Conservation (phyloP, 2,888 invertebrate species). For the Iselma pallidipennis region DNA sequence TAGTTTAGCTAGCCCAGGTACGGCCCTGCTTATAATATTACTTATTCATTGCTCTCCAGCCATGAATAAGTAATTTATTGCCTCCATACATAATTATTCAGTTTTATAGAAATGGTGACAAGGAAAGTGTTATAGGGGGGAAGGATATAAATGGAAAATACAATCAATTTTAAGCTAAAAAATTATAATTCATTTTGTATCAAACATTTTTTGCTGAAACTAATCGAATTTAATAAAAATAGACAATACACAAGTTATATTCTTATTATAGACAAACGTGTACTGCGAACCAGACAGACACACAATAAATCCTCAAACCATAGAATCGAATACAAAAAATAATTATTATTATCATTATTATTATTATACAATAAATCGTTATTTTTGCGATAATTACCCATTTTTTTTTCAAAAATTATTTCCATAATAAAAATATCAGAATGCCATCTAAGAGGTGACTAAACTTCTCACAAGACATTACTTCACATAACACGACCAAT, state of each 20-base stretch:
- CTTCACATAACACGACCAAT: conserved; percentile 28
- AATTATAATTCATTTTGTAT: conserved; percentile 39
- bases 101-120: too few species aligned
- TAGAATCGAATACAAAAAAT: conserved; percentile 21
- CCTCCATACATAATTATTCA: too few species aligned
- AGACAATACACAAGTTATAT: conserved; percentile 18
- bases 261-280: conserved; percentile 5
- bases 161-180: conserved; percentile 32
- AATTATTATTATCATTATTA: conserved; percentile 16
- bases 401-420: conserved; percentile 11
- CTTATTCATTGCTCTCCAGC: too few species aligned
- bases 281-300: neutral
- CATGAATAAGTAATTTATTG: too few species aligned
- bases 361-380: conserved; percentile 4
- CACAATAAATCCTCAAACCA: neutral
- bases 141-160: neutral
- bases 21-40: too few species aligned
- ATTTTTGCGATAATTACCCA: neutral
- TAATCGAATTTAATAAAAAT: conserved; percentile 30
- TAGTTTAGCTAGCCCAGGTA: too few species aligned
- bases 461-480: conserved; percentile 27
- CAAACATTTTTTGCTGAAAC: conserved; percentile 36
- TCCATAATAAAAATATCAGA: conserved; percentile 21
- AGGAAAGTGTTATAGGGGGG: neutral
- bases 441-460: conserved; percentile 23